Conservation (phyloP, 2,888 invertebrate species). For the Hymenopus coronatus region DNA sequence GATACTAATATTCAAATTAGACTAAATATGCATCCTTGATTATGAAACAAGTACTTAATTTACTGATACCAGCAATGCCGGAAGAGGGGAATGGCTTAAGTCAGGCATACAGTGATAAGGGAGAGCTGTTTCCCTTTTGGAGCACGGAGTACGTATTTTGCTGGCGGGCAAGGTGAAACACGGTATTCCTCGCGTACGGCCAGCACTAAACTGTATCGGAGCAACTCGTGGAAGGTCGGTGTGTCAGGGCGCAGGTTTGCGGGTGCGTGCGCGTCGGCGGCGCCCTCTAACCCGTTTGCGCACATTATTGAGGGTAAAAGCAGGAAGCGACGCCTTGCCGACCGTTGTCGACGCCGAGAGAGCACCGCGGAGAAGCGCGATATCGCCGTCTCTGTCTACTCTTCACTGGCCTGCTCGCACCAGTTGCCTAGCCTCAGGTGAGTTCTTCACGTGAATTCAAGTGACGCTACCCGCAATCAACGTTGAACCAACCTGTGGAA, state of each 20-base stretch:
- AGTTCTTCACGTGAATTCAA: neutral
- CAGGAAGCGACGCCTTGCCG: constrained; percentile 1
- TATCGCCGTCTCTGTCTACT: neutral
- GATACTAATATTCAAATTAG: too few relatives aligned
- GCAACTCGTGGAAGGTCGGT: neutral
- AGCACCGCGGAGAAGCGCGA: neutral
- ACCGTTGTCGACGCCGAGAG: neutral
- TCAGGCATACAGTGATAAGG: too few relatives aligned
- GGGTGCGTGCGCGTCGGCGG: neutral
- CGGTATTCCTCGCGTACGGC: neutral
- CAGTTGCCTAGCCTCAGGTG: neutral
- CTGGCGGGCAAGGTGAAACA: neutral
- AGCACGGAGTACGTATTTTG: neutral
- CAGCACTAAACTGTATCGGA: neutral
- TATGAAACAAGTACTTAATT: too few relatives aligned
- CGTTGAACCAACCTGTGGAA: neutral
- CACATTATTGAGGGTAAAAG: constrained; percentile 11
- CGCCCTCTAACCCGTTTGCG: neutral
- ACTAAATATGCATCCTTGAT: too few relatives aligned
- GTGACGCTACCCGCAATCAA: neutral
- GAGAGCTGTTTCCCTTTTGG: too few relatives aligned
- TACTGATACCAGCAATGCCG: too few relatives aligned
- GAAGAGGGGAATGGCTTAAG: too few relatives aligned
- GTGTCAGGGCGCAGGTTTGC: neutral
- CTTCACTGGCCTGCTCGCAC: neutral